Evolutionary conservation across 53 echinoderm and acorn worm genomes (phyloP).

Genomic region (Echinometra lucunter): DNA sequence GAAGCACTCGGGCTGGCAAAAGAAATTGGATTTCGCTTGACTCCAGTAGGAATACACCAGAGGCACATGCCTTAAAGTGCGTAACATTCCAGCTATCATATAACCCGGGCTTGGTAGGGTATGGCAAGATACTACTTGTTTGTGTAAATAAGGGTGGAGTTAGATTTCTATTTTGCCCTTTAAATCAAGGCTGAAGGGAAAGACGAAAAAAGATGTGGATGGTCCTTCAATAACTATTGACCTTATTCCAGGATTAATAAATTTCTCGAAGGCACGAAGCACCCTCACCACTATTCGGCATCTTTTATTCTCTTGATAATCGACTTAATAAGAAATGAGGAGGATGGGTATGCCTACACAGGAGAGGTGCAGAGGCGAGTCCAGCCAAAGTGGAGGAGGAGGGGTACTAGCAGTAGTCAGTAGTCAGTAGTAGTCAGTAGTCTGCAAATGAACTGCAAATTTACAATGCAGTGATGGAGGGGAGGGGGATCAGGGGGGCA

Average conservation of each 20-base stretch:
- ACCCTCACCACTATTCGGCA: background rate
- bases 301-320: background rate
- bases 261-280: background rate
- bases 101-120: background rate
- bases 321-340: background rate
- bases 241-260: background rate
- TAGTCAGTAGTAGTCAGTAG: no score
- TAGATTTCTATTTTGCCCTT: background rate
- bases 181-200: background rate
- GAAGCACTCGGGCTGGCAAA: background rate
- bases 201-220: background rate
- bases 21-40: background rate
- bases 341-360: background rate
- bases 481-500: no score
- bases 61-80: background rate
- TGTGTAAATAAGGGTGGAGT: slow-evolving; percentile 1
- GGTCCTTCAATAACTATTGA: background rate
- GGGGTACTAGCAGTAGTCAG: no score
- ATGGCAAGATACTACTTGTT: background rate
- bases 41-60: background rate
- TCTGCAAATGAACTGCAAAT: no score
- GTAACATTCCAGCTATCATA: background rate
- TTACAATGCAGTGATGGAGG: no score
- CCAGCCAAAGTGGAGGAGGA: no score
- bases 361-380: no score